These are phyloP conservation scores for Apis florea DNA, from an alignment of 1,140 invertebrate genomes.

Conservation along the genomic window DNA sequence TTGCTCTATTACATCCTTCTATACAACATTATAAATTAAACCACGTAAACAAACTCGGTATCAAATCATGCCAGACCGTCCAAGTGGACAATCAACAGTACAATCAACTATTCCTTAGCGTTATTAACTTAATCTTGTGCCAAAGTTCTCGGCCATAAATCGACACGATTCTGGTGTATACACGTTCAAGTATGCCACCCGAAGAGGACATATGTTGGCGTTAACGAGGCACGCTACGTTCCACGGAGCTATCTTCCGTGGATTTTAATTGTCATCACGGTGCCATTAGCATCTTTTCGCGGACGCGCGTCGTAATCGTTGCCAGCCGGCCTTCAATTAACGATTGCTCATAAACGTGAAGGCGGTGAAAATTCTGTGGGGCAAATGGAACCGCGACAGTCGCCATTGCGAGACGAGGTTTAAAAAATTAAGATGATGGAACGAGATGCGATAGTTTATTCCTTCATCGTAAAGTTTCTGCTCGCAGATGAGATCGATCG, in stretches of 20 bases:
- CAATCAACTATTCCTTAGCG: too few relatives aligned
- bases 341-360: background rate
- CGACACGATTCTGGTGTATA: background rate
- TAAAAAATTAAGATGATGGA: background rate
- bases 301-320: constrained; percentile 2
- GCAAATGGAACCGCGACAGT: background rate
- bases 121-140: background rate
- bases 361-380: background rate
- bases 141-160: background rate
- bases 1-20: too few relatives aligned
- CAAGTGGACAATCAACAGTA: background rate
- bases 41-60: background rate
- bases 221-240: constrained; percentile 30
- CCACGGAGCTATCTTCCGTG: background rate
- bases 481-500: background rate
- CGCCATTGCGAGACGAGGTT: background rate
- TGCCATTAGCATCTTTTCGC: background rate
- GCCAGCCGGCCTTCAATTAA: constrained; percentile 22
- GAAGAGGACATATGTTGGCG: background rate
- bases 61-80: too few relatives aligned
- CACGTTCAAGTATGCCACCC: background rate
- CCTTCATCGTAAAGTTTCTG: constrained; percentile 11
- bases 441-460: background rate
- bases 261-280: constrained; percentile 41
- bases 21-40: background rate